Conservation (phyloP, 2,797 vertebrate genomes). For the Lutjanus argentimaculatus region DNA sequence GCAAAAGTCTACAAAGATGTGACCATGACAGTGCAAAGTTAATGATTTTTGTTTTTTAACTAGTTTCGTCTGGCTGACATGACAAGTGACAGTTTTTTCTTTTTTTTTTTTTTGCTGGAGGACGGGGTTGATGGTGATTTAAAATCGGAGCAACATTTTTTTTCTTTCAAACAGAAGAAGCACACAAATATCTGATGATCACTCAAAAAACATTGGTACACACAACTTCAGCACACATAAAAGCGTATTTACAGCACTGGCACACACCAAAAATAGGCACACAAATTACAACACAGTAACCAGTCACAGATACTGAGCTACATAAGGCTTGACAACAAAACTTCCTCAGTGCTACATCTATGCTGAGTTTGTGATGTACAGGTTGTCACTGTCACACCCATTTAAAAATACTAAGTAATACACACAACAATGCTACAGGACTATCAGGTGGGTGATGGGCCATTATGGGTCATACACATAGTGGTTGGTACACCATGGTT, state of each 20-base stretch:
- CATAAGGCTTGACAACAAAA: conserved; percentile 87
- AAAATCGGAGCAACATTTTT: conserved; percentile 80
- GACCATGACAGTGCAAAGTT: conserved; percentile 81
- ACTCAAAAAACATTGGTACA: conserved; percentile 82
- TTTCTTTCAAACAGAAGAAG: conserved; percentile 76
- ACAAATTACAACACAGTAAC: conserved; percentile 86
- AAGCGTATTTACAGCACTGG: conserved; percentile 87
- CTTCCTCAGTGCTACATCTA: conserved; percentile 88
- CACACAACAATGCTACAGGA: conserved; percentile 83
- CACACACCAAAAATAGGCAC: conserved; percentile 83
- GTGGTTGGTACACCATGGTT: conserved; percentile 92
- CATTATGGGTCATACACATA: conserved; percentile 90
- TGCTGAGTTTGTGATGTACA: conserved; percentile 86
- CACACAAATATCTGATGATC: conserved; percentile 83
- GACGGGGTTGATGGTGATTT: conserved; percentile 11
- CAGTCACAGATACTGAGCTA: conserved; percentile 88
- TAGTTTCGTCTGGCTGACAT: conserved; percentile 64
- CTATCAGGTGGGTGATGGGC: conserved; percentile 88
- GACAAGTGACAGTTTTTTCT: conserved; percentile 63
- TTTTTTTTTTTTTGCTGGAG: conserved; percentile 54
- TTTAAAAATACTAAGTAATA: conserved; percentile 83
- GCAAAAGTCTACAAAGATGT: conserved; percentile 83
- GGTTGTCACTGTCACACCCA: conserved; percentile 84
- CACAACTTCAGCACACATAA: conserved; percentile 84
- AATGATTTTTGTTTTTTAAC: conserved; percentile 52